Evolutionary conservation across 2,797 vertebrate species (phyloP), one percentile per base, ranked within the genome.

Genomic region (Propithecus deckenii): DNA sequence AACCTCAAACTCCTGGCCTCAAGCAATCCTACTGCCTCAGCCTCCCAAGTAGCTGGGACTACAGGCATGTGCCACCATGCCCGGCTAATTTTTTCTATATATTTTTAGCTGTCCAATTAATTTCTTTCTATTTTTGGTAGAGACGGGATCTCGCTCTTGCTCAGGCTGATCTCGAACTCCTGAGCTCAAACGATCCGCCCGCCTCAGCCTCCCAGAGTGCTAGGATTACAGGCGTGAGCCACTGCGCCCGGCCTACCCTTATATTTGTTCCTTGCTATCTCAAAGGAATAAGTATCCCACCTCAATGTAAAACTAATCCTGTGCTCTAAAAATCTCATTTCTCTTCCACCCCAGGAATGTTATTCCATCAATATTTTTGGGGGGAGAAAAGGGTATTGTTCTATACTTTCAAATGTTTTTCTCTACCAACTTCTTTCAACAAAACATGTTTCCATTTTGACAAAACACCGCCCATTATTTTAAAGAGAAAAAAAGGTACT

Each of bases 241-340:
- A 41, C 41, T 41, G 41, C 41, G 41, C 41, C 41, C 41, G 6
- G 6, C 41, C 69, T 63, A 89, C 25, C 3, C 8, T 93, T 79
- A 93, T 4, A 91, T 28, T 41, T 75, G 65, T 35, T 50, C 22
- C 88, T 95, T 91, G 17, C 55, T 67, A 65, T 83, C 46, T 92
- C 25, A 59, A 38, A 84, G 48, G 81, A 92, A 83, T 9, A 91
- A 5, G 76, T 55, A 74, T 20, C 23, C 10, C 43, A 71, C 22
- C 20, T 89, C 38, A 79, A 59, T 25, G 3, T 55, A 95, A 95
- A 7, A 61, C 8, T 78, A 92, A 86, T 50, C 9, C 32, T 78
- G n/a, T 43, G 11, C 57, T 91, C 72, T 92, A 95, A 92, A 92
- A 86, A 69, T 92, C 65, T 89, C 43, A 41, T 69, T 75, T 86